Conservation (phyloP, 1,140 invertebrate species). For the Saccostrea echinata region DNA sequence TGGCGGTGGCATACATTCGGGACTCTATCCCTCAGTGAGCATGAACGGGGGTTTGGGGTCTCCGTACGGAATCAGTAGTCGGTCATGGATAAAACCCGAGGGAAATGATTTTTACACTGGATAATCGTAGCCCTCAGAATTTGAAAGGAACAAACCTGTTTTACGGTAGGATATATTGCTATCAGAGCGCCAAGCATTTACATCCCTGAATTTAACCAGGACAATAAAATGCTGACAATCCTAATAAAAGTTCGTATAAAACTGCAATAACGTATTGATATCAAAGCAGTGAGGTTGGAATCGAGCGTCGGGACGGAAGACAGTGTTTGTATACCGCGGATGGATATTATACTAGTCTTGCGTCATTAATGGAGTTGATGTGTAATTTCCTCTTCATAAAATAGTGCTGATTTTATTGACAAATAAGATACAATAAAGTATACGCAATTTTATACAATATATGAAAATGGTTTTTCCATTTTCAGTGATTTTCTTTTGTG, state of each 20-base stretch:
- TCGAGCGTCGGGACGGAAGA: constrained; percentile 16
- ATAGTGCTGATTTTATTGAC: constrained; percentile 28
- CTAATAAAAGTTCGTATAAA: constrained; percentile 14
- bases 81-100: constrained; percentile 43
- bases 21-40: constrained; percentile 40
- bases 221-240: constrained; percentile 34
- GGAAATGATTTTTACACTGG: constrained; percentile 39
- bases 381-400: constrained; percentile 35
- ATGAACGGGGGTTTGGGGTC: constrained; percentile 39
- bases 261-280: constrained; percentile 29
- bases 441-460: constrained; percentile 33
- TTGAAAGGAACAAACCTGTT: background rate
- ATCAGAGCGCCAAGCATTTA: constrained; percentile 30
- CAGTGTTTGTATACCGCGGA: constrained; percentile 10
- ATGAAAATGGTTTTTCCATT: constrained; percentile 32
- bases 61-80: constrained; percentile 25
- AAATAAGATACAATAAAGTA: constrained; percentile 23
- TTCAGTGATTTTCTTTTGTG: constrained; percentile 5
- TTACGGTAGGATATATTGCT: constrained; percentile 16
- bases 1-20: constrained; percentile 39
- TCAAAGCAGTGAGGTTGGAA: constrained; percentile 9
- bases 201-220: constrained; percentile 23
- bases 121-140: background rate
- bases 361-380: constrained; percentile 31
- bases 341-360: constrained; percentile 27